A percentile compares a stretch with the other conserved stretches of the same genome.
These are phyloP conservation scores for Phenganax stokvisi DNA, from an alignment of 92 coral and sea anemone genomes.

Conservation along the genomic window DNA sequence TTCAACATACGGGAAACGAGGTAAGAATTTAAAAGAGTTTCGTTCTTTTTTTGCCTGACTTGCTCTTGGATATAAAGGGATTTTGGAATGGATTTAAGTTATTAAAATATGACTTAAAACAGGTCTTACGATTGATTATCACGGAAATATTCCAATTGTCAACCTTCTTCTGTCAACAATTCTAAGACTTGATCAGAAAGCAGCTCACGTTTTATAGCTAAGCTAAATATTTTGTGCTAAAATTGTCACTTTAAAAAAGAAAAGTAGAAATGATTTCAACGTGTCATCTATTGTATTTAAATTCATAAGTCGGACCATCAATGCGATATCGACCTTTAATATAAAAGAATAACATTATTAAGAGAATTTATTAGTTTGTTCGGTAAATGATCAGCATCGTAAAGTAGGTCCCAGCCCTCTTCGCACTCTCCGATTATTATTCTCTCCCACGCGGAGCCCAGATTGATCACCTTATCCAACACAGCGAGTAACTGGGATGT, in stretches of 20 bases:
- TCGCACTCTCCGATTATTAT: neutral
- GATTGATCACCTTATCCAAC: too few species aligned
- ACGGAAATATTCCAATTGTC: too few species aligned
- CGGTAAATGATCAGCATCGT: neutral
- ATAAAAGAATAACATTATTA: neutral
- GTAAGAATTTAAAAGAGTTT: neutral
- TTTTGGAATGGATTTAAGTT: neutral
- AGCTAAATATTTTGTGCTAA: too few species aligned
- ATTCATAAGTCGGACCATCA: too few species aligned
- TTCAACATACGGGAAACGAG: slow-evolving; percentile 35
- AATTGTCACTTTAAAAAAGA: too few species aligned
- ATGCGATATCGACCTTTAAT: neutral
- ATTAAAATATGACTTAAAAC: neutral
- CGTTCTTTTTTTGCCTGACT: neutral
- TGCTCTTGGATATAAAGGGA: neutral
- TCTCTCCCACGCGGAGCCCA: neutral
- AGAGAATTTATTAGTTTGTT: neutral
- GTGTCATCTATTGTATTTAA: too few species aligned
- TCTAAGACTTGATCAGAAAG: too few species aligned
- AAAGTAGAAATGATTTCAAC: too few species aligned
- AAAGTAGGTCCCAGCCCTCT: neutral
- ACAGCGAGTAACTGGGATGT: too few species aligned
- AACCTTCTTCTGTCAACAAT: too few species aligned
- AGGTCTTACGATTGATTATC: neutral
- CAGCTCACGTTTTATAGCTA: too few species aligned